A percentile compares a stretch with the other conserved stretches of the same genome.
Evolutionary conservation across 1,140 invertebrate species (phyloP).

Genomic region (Papilio helenus): DNA sequence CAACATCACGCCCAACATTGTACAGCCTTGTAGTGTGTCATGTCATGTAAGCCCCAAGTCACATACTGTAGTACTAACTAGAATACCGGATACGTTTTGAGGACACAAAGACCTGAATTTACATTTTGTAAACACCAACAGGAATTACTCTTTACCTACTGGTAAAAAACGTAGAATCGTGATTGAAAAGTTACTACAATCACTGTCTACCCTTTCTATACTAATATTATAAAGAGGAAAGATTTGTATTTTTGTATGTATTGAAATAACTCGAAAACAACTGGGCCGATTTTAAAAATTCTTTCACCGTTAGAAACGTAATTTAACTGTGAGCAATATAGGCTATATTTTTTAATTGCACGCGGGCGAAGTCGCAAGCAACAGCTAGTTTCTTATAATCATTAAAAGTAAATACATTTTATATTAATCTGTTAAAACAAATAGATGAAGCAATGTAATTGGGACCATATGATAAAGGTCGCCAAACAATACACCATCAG

Average conservation of each 20-base stretch:
- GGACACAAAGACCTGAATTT: not conserved
- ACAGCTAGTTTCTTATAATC: not conserved
- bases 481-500: conserved; percentile 21
- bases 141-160: not conserved
- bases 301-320: too few species aligned
- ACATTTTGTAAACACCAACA: not conserved
- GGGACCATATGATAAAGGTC: not conserved
- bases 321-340: too few species aligned
- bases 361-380: too few species aligned
- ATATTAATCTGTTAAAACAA: not conserved
- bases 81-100: not conserved
- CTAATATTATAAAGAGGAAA: too few species aligned
- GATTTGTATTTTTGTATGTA: too few species aligned
- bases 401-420: not conserved
- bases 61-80: not conserved
- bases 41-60: not conserved
- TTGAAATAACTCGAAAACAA: too few species aligned
- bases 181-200: not conserved
- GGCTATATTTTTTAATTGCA: too few species aligned
- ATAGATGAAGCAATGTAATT: not conserved
- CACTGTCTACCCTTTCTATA: not conserved
- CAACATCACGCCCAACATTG: not conserved
- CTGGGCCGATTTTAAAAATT: too few species aligned
- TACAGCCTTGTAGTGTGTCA: not conserved
- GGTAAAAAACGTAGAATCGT: not conserved